Evolutionary conservation across 2,113 vertebrate genomes (phyloP), one percentile per base, ranked within the genome.

Genomic region (Gulo gulo): DNA sequence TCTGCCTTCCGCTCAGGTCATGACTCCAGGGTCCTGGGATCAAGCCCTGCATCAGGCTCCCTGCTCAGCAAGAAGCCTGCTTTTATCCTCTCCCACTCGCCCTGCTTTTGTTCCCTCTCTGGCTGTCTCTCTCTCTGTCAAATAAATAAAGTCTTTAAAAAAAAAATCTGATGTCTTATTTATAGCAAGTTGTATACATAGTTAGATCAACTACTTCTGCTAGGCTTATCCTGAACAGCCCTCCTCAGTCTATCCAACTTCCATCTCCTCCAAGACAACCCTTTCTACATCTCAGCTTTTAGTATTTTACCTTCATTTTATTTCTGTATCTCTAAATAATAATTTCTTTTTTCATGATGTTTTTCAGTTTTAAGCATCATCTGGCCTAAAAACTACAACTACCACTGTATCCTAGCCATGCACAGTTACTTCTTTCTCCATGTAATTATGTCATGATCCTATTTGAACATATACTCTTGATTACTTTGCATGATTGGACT

Each of bases 131-230:
- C 59, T 61, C 10, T 26, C 59, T 61, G 10, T 26, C 59, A 61
- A 61, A 61, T 61, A 61, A 61, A 61, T 61, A 61, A 61, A 26
- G 24, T 61, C 59, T 61, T 61, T 8, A 23, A 57, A 59, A 59
- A 59, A 61, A 76, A 96, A 95, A 74, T 31, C 69, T 88, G 11
- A 63, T 83, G 39, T 21, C 91, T 79, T 91, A n/a, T 88, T 82
- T 90, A 39, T 45, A 79, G 55, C 26, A 85, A 59, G 20, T 59
- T 73, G 67, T 7, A 24, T 14, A 26, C 24, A 31, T 45, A 80
- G 34, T 47, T 85, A 67, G 55, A 87, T 63, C 21, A 89, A 36
- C 71, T 91, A 50, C 34, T 81, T 84, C 47, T 61, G 10, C 42
- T 57, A 36, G 24, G 7, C 34, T 84, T 39, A n/a, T 42, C 39